Percentiles rank a stretch among this genome's conserved stretches.
phyloP scores from a whole-genome alignment of 2,797 vertebrate species.

The Acanthurus lineatus region DNA sequence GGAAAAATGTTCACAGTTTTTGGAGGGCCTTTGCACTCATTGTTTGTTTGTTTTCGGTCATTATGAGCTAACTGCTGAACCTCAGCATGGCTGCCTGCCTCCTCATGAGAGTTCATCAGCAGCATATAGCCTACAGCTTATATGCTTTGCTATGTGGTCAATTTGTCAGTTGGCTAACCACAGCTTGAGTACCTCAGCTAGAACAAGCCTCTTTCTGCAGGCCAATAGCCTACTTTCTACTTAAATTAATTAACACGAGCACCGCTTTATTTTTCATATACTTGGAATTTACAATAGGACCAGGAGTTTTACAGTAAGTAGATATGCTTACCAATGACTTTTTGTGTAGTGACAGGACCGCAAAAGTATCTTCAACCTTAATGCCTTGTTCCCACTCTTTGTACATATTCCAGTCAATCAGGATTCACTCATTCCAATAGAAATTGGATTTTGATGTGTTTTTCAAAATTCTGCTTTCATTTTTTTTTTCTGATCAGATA shows the following conservation, averaged over 20 bases:
- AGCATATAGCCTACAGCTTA: slow-evolving; percentile 43
- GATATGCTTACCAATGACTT: fast-evolving
- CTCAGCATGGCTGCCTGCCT: slow-evolving; percentile 38
- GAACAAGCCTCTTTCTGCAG: slow-evolving; percentile 49
- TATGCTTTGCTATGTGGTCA: slow-evolving; percentile 56
- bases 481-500: too few relatives aligned
- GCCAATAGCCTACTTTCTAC: slow-evolving; percentile 16
- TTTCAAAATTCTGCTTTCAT: too few relatives aligned
- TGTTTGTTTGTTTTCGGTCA: slow-evolving; percentile 22
- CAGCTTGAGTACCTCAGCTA: slow-evolving; percentile 55
- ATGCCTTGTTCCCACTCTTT: neutral
- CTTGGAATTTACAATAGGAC: too few relatives aligned
- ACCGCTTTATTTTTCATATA: neutral
- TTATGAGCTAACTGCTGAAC: slow-evolving; percentile 44
- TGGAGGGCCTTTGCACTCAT: too few relatives aligned
- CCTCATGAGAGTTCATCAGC: slow-evolving; percentile 60
- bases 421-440: too few relatives aligned
- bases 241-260: slow-evolving; percentile 12
- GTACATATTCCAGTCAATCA: too few relatives aligned
- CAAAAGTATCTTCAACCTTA: neutral
- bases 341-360: neutral
- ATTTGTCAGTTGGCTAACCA: slow-evolving; percentile 68
- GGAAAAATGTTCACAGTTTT: neutral
- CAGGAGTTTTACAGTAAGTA: neutral
- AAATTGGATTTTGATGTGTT: too few relatives aligned